A percentile compares a stretch with the other conserved stretches of the same genome.
Conservation (phyloP, 2,888 invertebrate species). For the Drosophila aldrichi region DNA sequence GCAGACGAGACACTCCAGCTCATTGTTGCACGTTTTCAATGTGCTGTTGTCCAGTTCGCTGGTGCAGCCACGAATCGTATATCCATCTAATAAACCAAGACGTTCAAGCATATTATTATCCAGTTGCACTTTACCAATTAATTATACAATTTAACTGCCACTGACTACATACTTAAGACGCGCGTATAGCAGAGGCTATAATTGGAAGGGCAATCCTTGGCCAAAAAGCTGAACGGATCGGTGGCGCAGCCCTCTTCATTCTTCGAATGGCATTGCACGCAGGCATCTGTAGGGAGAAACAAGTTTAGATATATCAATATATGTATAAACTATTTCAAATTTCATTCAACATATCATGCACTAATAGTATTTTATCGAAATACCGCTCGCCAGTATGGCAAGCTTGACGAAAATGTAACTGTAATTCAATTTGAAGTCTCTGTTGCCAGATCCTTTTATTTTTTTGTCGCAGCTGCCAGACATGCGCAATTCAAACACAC, state of each 20-base stretch:
- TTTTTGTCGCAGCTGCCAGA: not conserved
- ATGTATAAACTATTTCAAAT: not conserved
- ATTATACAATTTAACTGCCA: not conserved
- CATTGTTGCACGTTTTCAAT: conserved; percentile 70
- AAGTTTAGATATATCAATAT: not conserved
- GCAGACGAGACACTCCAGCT: conserved; percentile 79
- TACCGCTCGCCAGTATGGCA: not conserved
- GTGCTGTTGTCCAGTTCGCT: conserved; percentile 77
- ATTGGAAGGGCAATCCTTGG: conserved; percentile 73
- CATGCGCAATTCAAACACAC: not conserved
- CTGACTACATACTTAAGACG: conserved; percentile 59
- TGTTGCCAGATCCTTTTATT: not conserved
- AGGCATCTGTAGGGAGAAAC: conserved; percentile 65
- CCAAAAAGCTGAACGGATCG: conserved; percentile 73
- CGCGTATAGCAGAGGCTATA: conserved; percentile 77
- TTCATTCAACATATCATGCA: too few species aligned
- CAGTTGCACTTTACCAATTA: not conserved
- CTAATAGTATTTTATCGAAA: too few species aligned
- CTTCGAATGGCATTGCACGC: conserved; percentile 82
- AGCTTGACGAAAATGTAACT: not conserved
- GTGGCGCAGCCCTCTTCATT: conserved; percentile 78
- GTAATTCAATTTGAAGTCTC: not conserved
- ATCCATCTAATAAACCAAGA: conserved; percentile 62
- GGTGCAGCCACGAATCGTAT: conserved; percentile 82
- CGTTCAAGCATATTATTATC: not conserved